phyloP scores from a whole-genome alignment of 2,113 vertebrate species.

The Odontesthes bonariensis region DNA sequence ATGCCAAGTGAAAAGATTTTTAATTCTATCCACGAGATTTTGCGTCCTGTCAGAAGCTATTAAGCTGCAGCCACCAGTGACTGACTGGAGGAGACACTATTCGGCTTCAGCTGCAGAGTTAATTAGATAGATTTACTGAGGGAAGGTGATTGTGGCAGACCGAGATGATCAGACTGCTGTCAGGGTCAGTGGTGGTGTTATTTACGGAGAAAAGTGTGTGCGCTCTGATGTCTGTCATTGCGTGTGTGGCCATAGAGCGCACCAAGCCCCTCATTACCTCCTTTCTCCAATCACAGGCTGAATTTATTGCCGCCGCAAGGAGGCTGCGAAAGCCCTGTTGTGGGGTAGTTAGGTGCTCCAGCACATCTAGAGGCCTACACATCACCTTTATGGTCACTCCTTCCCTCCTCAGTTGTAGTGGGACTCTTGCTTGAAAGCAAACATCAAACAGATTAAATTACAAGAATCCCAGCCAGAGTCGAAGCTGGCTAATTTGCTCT shows the following conservation, averaged over 20 bases:
- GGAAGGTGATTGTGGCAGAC: conserved; percentile 66
- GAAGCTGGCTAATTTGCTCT: conserved; percentile 36
- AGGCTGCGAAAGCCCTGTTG: conserved; percentile 55
- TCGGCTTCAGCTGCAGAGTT: conserved; percentile 55
- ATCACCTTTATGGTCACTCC: conserved; percentile 62
- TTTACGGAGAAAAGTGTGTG: conserved; percentile 59
- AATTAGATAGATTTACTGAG: conserved; percentile 74
- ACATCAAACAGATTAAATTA: conserved; percentile 55
- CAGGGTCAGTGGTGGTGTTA: conserved; percentile 68
- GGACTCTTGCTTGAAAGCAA: conserved; percentile 21
- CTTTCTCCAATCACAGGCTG: conserved; percentile 67
- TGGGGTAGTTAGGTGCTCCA: conserved; percentile 63
- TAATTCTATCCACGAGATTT: conserved; percentile 54
- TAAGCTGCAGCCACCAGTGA: conserved; percentile 29
- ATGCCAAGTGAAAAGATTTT: neutral
- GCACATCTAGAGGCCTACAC: conserved; percentile 49
- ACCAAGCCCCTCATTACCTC: conserved; percentile 68
- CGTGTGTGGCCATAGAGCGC: conserved; percentile 22
- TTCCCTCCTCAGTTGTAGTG: conserved; percentile 23
- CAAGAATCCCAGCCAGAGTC: conserved; percentile 19
- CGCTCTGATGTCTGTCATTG: conserved; percentile 2
- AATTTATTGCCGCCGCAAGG: conserved; percentile 66
- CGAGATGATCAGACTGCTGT: conserved; percentile 61
- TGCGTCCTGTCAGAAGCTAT: conserved; percentile 60
- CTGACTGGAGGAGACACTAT: conserved; percentile 44